Percentiles rank a stretch among this genome's conserved stretches.
These are phyloP conservation scores for Melanophora roralis DNA, from an alignment of 2,888 invertebrate species.

Conservation along the genomic window DNA sequence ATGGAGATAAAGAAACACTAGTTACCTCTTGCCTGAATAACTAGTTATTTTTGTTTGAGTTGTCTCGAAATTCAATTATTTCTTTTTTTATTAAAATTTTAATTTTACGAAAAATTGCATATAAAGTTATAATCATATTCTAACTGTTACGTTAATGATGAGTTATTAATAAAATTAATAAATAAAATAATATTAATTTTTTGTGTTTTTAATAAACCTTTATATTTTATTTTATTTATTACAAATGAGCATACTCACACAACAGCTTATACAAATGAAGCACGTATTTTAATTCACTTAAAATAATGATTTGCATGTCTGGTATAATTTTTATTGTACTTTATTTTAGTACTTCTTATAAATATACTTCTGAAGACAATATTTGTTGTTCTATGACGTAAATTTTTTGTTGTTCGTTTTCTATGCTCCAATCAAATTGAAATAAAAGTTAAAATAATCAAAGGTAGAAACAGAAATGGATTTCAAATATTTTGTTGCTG, in stretches of 20 bases:
- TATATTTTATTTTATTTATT: constrained; percentile 51
- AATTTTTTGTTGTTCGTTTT: constrained; percentile 1
- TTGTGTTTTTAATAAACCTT: constrained; percentile 53
- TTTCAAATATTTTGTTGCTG: background rate
- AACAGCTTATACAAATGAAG: constrained; percentile 45
- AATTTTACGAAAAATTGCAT: constrained; percentile 13
- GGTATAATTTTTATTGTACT: constrained; percentile 49
- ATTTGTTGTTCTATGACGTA: background rate
- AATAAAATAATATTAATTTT: background rate
- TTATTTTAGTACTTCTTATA: constrained; percentile 4
- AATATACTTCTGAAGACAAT: too few species aligned
- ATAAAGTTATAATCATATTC: constrained; percentile 20
- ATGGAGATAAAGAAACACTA: too few species aligned
- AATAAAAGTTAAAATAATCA: background rate
- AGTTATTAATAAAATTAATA: background rate
- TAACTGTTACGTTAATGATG: constrained; percentile 17
- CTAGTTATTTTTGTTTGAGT: too few species aligned
- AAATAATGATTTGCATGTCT: constrained; percentile 61
- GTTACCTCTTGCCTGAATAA: too few species aligned
- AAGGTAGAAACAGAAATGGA: background rate
- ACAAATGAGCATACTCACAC: constrained; percentile 10
- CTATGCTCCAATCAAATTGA: background rate
- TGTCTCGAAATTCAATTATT: too few species aligned
- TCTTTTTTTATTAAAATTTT: background rate
- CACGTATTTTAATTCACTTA: constrained; percentile 54